Conservation (phyloP, 2,888 invertebrate genomes). For the Folsomia manolachei region DNA sequence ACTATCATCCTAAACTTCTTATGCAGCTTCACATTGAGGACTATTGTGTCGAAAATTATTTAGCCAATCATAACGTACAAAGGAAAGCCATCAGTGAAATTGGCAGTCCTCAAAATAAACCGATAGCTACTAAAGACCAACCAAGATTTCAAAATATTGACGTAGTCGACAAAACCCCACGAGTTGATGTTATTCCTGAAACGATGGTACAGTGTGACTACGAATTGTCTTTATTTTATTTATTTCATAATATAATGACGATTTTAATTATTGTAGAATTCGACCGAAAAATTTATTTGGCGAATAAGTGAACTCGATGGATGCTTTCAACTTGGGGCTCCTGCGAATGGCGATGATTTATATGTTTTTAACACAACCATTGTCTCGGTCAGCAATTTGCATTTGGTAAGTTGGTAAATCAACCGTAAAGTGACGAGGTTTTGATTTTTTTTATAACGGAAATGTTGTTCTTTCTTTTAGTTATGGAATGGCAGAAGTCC, state of each 20-base stretch:
- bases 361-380: conserved; percentile 39
- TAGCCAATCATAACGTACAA: conserved; percentile 4
- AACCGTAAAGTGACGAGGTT: too few species aligned
- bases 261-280: conserved; percentile 2
- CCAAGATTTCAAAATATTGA: not conserved
- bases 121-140: not conserved
- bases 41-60: not conserved
- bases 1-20: conserved; percentile 25
- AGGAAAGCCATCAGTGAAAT: not conserved
- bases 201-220: not conserved
- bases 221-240: too few species aligned
- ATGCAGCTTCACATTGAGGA: conserved; percentile 38
- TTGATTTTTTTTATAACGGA: too few species aligned
- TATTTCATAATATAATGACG: not conserved
- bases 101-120: not conserved
- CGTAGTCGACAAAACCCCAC: conserved; percentile 11
- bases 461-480: too few species aligned
- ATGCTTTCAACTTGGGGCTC: conserved; percentile 38
- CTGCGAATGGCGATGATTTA: conserved; percentile 34
- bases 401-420: conserved; percentile 22
- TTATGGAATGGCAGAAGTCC: conserved; percentile 38
- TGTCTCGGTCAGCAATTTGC: conserved; percentile 35
- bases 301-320: conserved; percentile 32
- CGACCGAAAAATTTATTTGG: conserved; percentile 22
- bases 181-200: not conserved